Evolutionary conservation across 2,888 invertebrate genomes (phyloP).

Genomic region (Elegia similella): DNA sequence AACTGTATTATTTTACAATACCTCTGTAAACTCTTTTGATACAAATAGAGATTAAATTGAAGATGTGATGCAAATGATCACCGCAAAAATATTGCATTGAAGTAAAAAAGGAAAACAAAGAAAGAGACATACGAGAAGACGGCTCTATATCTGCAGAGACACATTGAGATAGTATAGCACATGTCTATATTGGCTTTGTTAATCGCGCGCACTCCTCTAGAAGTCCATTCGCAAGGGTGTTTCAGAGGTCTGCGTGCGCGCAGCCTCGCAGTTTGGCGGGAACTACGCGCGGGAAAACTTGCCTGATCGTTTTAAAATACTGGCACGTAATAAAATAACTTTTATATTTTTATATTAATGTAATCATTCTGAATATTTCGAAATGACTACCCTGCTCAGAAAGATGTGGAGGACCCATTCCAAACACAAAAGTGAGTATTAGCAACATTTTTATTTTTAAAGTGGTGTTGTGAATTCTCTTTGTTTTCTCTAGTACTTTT

Average conservation of each 20-base stretch:
- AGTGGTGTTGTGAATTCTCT: too few relatives aligned
- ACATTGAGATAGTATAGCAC: not conserved
- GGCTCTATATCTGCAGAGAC: not conserved
- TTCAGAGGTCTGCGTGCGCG: constrained; percentile 36
- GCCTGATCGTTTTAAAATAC: constrained; percentile 26
- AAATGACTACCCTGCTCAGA: constrained; percentile 83
- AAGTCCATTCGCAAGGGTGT: constrained; percentile 47
- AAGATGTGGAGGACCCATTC: constrained; percentile 85
- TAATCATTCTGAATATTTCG: constrained; percentile 18
- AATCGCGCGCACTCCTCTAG: constrained; percentile 28
- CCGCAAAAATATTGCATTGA: not conserved
- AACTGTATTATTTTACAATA: too few relatives aligned
- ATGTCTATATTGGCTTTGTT: constrained; percentile 1
- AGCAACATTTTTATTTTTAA: too few relatives aligned
- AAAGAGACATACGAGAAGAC: not conserved
- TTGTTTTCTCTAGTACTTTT: too few relatives aligned
- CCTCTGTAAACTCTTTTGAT: not conserved
- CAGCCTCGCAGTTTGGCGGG: constrained; percentile 43
- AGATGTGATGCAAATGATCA: too few relatives aligned
- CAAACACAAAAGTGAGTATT: constrained; percentile 86
- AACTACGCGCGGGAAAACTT: constrained; percentile 56
- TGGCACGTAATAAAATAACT: not conserved
- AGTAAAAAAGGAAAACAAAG: not conserved
- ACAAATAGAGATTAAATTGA: too few relatives aligned
- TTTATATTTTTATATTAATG: constrained; percentile 15